phyloP scores from a whole-genome alignment of 1,140 invertebrate species.

The Drosophila sechellia region DNA sequence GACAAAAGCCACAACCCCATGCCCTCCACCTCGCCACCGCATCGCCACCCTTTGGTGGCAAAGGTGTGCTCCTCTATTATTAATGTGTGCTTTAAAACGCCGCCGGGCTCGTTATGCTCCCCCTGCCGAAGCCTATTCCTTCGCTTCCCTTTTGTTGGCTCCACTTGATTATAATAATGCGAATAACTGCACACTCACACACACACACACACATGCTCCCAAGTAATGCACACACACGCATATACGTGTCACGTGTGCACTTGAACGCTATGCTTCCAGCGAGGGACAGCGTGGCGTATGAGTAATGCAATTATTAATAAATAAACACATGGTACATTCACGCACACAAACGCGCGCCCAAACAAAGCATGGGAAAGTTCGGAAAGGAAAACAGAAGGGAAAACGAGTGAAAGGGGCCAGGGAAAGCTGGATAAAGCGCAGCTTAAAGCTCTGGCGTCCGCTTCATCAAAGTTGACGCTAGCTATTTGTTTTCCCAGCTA shows the following conservation, averaged over 20 bases:
- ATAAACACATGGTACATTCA: conserved; percentile 42
- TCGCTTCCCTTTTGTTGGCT: conserved; percentile 9
- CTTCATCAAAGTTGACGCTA: neutral
- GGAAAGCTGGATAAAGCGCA: conserved; percentile 2
- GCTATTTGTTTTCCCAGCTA: neutral
- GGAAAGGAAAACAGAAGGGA: neutral
- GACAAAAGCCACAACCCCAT: conserved; percentile 44
- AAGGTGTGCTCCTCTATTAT: conserved; percentile 53
- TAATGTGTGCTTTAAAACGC: conserved; percentile 61
- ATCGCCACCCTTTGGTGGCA: too few relatives aligned
- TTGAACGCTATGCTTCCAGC: conserved; percentile 54
- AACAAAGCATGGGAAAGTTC: conserved; percentile 19
- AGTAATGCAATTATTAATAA: conserved; percentile 81
- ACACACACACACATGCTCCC: conserved; percentile 15
- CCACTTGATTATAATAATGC: conserved; percentile 72
- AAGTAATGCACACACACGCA: neutral
- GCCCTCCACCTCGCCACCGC: neutral
- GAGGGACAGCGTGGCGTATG: conserved; percentile 63
- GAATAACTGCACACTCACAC: conserved; percentile 34
- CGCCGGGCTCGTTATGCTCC: conserved; percentile 44
- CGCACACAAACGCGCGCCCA: conserved; percentile 14
- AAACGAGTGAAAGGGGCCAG: neutral
- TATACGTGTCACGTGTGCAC: conserved; percentile 69
- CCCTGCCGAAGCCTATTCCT: conserved; percentile 6
- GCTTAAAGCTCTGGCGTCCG: conserved; percentile 13